Percentiles rank a stretch among this genome's conserved stretches.
Conservation (phyloP, 2,888 invertebrate species). For the Sarcophaga caerulescens region DNA sequence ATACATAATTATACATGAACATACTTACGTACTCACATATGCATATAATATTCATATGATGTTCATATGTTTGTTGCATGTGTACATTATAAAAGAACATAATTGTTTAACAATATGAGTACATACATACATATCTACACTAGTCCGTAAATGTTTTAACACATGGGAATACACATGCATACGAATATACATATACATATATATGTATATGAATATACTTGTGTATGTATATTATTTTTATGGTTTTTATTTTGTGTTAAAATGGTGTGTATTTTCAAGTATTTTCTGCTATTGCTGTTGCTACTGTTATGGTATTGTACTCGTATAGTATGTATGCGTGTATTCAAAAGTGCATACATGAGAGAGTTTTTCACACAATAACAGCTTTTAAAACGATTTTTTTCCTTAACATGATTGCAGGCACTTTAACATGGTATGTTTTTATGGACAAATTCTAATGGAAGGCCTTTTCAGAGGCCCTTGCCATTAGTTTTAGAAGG, state of each 20-base stretch:
- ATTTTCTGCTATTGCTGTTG: background rate
- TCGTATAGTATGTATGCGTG: background rate
- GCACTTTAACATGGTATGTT: background rate
- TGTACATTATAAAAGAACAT: background rate
- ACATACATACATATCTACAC: background rate
- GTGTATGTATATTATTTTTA: background rate
- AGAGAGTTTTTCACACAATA: slow-evolving; percentile 49
- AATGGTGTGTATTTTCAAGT: background rate
- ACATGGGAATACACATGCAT: slow-evolving; percentile 32
- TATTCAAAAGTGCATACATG: slow-evolving; percentile 16
- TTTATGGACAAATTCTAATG: too few species aligned
- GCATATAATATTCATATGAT: background rate
- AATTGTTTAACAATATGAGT: slow-evolving; percentile 43
- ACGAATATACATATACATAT: background rate
- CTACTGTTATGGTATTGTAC: background rate
- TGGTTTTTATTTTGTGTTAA: slow-evolving; percentile 10
- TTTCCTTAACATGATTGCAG: background rate
- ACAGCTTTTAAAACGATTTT: slow-evolving; percentile 52
- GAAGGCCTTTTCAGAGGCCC: too few species aligned
- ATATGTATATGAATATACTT: background rate
- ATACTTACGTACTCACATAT: background rate
- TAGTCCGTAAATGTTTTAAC: background rate
- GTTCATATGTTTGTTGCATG: background rate
- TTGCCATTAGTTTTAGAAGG: too few species aligned
- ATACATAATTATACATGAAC: background rate